These are phyloP conservation scores for Microtus richardsoni DNA, from an alignment of 2,113 vertebrate genomes.

Conservation along the genomic window DNA sequence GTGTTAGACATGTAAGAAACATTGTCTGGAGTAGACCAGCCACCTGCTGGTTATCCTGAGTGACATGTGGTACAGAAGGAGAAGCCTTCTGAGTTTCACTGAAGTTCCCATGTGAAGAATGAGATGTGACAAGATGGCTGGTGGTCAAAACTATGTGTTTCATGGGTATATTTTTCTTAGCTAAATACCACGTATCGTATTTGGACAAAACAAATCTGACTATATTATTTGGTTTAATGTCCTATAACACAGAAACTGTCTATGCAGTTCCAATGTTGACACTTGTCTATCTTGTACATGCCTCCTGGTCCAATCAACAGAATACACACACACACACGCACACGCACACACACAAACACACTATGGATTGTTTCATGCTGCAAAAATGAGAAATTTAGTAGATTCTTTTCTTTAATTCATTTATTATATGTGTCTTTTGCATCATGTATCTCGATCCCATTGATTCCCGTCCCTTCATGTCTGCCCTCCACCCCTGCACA, in stretches of 20 bases:
- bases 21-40: neutral
- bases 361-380: neutral
- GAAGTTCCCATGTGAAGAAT: neutral
- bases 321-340: neutral
- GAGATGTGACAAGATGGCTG: neutral
- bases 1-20: neutral
- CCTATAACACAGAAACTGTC: too few relatives aligned
- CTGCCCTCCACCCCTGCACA: neutral
- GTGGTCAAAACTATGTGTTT: neutral
- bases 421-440: neutral
- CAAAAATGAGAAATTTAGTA: neutral
- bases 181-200: neutral
- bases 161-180: neutral
- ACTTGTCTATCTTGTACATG: too few relatives aligned
- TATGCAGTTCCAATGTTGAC: neutral
- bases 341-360: too few relatives aligned
- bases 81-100: neutral
- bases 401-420: neutral
- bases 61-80: neutral
- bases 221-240: neutral
- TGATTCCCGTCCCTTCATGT: neutral
- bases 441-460: neutral
- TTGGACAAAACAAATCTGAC: neutral
- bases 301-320: neutral
- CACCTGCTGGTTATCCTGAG: neutral